These are phyloP conservation scores for Alethe castanea DNA, from an alignment of 2,113 vertebrate genomes.

Conservation along the genomic window DNA sequence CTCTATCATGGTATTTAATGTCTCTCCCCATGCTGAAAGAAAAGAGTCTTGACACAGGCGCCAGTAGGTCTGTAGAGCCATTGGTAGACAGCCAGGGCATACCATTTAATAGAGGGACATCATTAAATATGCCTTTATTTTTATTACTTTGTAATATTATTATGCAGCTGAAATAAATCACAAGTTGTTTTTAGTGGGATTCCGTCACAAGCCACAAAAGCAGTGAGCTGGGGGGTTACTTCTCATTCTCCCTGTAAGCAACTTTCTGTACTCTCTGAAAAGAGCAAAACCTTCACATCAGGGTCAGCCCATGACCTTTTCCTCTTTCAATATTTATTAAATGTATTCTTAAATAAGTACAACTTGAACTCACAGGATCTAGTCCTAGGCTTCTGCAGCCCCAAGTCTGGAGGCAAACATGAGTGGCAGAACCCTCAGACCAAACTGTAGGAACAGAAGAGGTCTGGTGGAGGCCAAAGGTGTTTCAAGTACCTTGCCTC, in stretches of 20 bases:
- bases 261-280: background rate
- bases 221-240: background rate
- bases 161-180: slow-evolving; percentile 60
- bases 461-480: background rate
- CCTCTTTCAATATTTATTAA: background rate
- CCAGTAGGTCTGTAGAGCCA: slow-evolving; percentile 50
- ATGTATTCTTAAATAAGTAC: background rate
- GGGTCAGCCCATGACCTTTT: background rate
- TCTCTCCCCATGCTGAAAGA: background rate
- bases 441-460: background rate
- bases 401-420: background rate
- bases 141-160: slow-evolving; percentile 59
- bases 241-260: background rate
- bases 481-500: background rate
- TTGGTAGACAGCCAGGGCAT: slow-evolving; percentile 55
- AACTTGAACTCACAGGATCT: background rate
- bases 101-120: slow-evolving; percentile 59
- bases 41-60: slow-evolving; percentile 27
- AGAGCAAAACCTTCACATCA: background rate
- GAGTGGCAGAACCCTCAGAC: background rate
- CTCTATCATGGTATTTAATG: slow-evolving; percentile 2
- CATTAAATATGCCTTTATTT: slow-evolving; percentile 56
- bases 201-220: slow-evolving; percentile 14
- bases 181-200: slow-evolving; percentile 37
- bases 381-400: background rate